phyloP scores from a whole-genome alignment of 2,888 invertebrate species.

The Eustalomyia histrio region DNA sequence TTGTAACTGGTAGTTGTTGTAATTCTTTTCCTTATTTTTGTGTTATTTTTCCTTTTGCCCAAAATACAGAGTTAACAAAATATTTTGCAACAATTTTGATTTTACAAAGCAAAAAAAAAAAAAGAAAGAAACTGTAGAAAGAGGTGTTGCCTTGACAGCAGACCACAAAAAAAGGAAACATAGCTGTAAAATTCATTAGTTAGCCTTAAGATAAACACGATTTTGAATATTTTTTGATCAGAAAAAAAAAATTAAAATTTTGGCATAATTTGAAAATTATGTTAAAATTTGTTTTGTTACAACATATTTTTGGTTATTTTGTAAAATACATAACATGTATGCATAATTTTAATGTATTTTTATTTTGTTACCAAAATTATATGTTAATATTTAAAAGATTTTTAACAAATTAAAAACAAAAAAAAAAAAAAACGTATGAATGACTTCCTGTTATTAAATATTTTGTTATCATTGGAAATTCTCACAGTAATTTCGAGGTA shows the following conservation, averaged over 20 bases:
- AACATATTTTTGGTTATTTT: constrained; percentile 35
- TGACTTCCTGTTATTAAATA: constrained; percentile 44
- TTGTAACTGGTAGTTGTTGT: constrained; percentile 19
- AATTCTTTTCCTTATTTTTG: constrained; percentile 57
- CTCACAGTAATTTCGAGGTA: constrained; percentile 35
- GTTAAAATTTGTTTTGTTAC: constrained; percentile 31
- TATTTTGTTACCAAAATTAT: constrained; percentile 5
- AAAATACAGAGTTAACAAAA: constrained; percentile 30
- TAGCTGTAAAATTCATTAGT: constrained; percentile 33
- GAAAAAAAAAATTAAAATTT: constrained; percentile 36
- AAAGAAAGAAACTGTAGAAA: constrained; percentile 13
- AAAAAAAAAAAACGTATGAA: constrained; percentile 2
- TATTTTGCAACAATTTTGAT: constrained; percentile 56
- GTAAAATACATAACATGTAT: background rate
- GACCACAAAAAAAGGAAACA: constrained; percentile 35
- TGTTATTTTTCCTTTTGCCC: background rate
- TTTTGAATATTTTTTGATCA: constrained; percentile 31
- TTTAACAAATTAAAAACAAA: background rate
- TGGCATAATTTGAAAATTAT: constrained; percentile 63
- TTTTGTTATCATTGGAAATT: constrained; percentile 23
- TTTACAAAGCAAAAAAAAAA: constrained; percentile 32
- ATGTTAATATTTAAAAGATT: constrained; percentile 7
- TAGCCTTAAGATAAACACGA: constrained; percentile 61
- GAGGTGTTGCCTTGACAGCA: constrained; percentile 62
- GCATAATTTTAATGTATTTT: background rate